Conservation (phyloP, 2,888 invertebrate species). For the Arenicola marina region DNA sequence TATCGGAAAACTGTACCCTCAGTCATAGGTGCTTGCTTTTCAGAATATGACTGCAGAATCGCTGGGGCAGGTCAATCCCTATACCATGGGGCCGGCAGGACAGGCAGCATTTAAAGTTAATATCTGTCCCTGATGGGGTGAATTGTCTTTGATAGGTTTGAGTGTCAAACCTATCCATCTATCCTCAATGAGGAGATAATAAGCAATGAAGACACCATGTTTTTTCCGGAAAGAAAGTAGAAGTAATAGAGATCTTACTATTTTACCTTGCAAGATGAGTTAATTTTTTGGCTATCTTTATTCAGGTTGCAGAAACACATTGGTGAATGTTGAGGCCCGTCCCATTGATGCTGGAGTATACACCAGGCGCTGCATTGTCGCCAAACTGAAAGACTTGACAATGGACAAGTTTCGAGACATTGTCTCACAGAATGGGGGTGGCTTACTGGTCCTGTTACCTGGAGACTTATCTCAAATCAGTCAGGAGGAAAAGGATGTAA, state of each 20-base stretch:
- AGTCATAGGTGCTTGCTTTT: too few species aligned
- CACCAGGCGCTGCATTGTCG: constrained; percentile 85
- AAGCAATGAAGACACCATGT: too few species aligned
- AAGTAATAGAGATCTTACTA: neutral
- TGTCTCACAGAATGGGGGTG: constrained; percentile 71
- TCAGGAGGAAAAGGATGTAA: constrained; percentile 63
- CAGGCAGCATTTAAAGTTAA: too few species aligned
- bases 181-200: too few species aligned
- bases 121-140: too few species aligned
- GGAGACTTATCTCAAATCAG: constrained; percentile 71
- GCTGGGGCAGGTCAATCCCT: too few species aligned
- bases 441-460: constrained; percentile 82
- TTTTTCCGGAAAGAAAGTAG: neutral
- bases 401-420: constrained; percentile 68
- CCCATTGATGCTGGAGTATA: constrained; percentile 83
- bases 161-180: too few species aligned
- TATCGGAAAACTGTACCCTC: too few species aligned
- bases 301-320: constrained; percentile 81
- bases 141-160: too few species aligned
- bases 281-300: neutral
- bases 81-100: too few species aligned
- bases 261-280: neutral
- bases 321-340: constrained; percentile 86
- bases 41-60: too few species aligned
- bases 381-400: constrained; percentile 79